Base-by-base conservation (phyloP, 2,113 vertebrate genomes). In the Centrocercus urophasianus region DNA sequence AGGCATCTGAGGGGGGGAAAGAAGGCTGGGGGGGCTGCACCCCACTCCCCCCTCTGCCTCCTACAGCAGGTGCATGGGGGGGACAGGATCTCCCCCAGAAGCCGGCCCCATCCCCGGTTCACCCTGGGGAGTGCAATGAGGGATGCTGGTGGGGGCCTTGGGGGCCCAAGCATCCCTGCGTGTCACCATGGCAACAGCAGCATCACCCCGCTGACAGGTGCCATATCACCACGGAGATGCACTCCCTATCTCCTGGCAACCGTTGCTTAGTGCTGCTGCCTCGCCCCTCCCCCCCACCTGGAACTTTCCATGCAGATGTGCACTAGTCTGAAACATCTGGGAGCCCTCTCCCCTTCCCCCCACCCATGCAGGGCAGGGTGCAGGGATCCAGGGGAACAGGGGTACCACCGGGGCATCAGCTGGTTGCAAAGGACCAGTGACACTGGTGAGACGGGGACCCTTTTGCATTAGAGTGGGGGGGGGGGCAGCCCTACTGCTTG, bases 1-100 rank as follows among this genome's bases (percentile, higher is more conserved):
- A 20, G 99, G 98, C 99, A 99, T 99, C 99, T 99, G 98, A 19
- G 94, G 52, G 96, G 96, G 76, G 86, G 59, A 67, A 69, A 95
- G 90, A 0, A 0, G 67, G 63, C 47, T 95, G 54, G 57, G 82
- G 24, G 2, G 11, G 67, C 61, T 52, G 73, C 17, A 1, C 43
- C 32, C 79, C 3, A 5, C 76, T 27, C 19, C 73, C 45, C 50
- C 38, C 61, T 43, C 47, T 2, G 7, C n/a, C 43, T 84, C 70
- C 75, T 78, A 69, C 1, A 1, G 84, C 2, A 3, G 30, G 36
- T 69, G 40, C 10, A 1, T 1, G 3, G 38, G 3, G 32, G 27
- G 25, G 30, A 4, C 0, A 6, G 75, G 45, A n/a, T 4, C 5
- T 17, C 8, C 32, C 4, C 11, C 20, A 18, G 67, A 72, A 43